A percentile compares a stretch with the other conserved stretches of the same genome.
These are phyloP conservation scores for Schlechtendalia chinensis DNA, from an alignment of 1,140 invertebrate species.

Conservation along the genomic window DNA sequence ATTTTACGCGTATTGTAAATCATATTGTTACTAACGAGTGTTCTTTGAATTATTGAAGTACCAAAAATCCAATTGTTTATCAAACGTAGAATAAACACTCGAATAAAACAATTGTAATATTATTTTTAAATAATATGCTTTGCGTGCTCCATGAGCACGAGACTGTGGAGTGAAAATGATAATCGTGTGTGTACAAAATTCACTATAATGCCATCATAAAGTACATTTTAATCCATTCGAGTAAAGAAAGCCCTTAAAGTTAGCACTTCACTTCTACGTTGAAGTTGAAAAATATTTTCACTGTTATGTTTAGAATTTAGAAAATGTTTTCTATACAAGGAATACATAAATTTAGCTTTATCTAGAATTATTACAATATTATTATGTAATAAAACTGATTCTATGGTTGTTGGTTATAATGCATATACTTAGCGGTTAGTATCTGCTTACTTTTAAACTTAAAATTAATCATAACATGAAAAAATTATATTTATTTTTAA, in stretches of 20 bases:
- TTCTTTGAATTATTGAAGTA: background rate
- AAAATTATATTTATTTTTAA: too few species aligned
- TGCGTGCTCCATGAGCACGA: background rate
- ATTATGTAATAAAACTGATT: background rate
- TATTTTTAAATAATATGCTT: conserved; percentile 9
- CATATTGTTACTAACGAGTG: background rate
- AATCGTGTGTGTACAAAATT: background rate
- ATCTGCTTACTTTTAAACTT: background rate
- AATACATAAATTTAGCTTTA: background rate
- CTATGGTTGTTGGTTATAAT: background rate
- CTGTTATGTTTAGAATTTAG: background rate
- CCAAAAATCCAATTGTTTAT: background rate
- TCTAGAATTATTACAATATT: background rate
- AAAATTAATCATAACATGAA: background rate
- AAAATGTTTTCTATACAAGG: background rate
- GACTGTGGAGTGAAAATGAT: background rate
- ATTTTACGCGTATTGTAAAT: background rate
- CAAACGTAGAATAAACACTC: background rate
- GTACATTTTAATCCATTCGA: conserved; percentile 15
- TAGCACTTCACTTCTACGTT: background rate
- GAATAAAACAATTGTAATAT: background rate
- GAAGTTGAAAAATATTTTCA: background rate
- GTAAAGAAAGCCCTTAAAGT: background rate
- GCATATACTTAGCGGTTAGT: background rate
- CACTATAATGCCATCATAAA: background rate